These are phyloP conservation scores for Erynnis tages DNA, from an alignment of 2,888 invertebrate species.

Conservation along the genomic window DNA sequence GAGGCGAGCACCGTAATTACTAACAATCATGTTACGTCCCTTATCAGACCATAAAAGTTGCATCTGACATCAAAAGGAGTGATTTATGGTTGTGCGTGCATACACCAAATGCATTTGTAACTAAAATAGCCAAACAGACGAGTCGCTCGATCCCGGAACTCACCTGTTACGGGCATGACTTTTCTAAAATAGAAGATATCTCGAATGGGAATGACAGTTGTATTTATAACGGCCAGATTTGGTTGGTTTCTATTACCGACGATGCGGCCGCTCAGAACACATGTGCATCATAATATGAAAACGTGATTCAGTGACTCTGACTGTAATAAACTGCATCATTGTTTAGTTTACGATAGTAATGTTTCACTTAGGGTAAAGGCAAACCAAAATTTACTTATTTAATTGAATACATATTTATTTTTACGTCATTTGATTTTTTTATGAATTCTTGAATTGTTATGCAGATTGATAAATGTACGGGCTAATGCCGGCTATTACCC, in stretches of 20 bases:
- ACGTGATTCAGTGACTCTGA: slow-evolving; percentile 10
- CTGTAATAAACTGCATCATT: neutral
- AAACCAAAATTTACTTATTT: no score
- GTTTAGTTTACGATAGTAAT: neutral
- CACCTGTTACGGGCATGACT: slow-evolving; percentile 63
- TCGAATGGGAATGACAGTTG: slow-evolving; percentile 58
- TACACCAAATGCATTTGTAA: slow-evolving; percentile 39
- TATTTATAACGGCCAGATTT: slow-evolving; percentile 45
- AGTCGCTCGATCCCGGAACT: slow-evolving; percentile 44
- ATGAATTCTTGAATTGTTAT: no score
- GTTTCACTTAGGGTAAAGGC: no score
- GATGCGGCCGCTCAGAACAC: neutral
- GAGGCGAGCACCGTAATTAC: slow-evolving; percentile 32
- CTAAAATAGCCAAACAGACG: slow-evolving; percentile 52
- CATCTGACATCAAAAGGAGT: slow-evolving; percentile 61
- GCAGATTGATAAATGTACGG: no score
- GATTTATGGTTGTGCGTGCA: slow-evolving; percentile 55
- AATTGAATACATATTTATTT: no score
- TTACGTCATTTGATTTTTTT: no score
- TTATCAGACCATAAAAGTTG: slow-evolving; percentile 60
- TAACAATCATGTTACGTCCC: slow-evolving; percentile 38
- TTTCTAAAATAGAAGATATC: slow-evolving; percentile 59
- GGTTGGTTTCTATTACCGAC: slow-evolving; percentile 7
- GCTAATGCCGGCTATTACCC: no score
- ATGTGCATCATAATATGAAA: neutral